A percentile compares a stretch with the other conserved stretches of the same genome.
Evolutionary conservation across 2,888 invertebrate species (phyloP).

Genomic region (Machimus atricapillus): DNA sequence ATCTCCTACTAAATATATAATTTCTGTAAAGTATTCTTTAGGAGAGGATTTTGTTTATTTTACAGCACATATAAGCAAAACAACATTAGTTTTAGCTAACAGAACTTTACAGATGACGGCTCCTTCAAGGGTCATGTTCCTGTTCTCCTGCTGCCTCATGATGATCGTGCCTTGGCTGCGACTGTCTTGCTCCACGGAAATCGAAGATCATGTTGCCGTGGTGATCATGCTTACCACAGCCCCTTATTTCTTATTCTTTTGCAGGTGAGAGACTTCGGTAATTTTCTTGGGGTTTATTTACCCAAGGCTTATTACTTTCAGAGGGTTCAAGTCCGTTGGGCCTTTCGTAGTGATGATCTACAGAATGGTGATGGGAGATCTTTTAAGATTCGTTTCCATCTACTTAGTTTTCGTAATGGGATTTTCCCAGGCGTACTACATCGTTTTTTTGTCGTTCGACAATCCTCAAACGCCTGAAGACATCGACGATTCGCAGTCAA

Average conservation of each 20-base stretch:
- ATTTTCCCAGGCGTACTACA: slow-evolving; percentile 95
- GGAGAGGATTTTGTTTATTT: no score
- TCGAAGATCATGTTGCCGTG: slow-evolving; percentile 91
- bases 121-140: slow-evolving; percentile 91
- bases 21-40: no score
- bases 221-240: slow-evolving; percentile 95
- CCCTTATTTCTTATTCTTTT: slow-evolving; percentile 97
- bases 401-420: slow-evolving; percentile 97
- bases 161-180: slow-evolving; percentile 84
- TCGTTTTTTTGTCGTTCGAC: slow-evolving; percentile 88
- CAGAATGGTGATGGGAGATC: slow-evolving; percentile 96
- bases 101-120: slow-evolving; percentile 74
- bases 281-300: neutral
- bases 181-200: slow-evolving; percentile 81
- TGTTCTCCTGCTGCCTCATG: slow-evolving; percentile 90
- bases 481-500: slow-evolving; percentile 79
- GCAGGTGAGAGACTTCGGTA: slow-evolving; percentile 69
- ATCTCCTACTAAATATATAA: no score
- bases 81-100: neutral
- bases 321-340: slow-evolving; percentile 97
- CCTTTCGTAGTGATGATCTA: slow-evolving; percentile 99
- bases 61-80: no score
- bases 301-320: slow-evolving; percentile 60
- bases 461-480: slow-evolving; percentile 84
- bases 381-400: slow-evolving; percentile 93